Conservation (phyloP, 2,113 vertebrate genomes). For the Numida meleagris region DNA sequence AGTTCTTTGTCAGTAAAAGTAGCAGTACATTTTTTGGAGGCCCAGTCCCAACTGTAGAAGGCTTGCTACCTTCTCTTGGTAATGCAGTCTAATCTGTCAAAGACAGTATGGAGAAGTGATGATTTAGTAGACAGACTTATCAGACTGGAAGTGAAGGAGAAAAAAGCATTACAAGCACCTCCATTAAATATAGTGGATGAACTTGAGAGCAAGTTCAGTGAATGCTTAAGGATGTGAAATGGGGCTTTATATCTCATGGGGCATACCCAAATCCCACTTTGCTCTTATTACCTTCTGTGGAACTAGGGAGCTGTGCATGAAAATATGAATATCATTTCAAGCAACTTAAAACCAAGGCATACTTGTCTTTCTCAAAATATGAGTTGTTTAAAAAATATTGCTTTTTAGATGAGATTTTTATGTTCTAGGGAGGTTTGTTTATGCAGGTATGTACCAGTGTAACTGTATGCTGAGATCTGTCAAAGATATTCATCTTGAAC, state of each 20-base stretch:
- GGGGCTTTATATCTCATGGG: neutral
- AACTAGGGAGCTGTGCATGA: neutral
- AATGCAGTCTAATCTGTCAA: neutral
- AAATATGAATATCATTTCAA: neutral
- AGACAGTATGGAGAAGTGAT: too few relatives aligned
- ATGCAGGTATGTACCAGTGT: neutral
- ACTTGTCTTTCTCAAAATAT: neutral
- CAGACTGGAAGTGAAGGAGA: neutral
- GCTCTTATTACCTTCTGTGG: neutral
- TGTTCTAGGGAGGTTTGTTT: neutral
- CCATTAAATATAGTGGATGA: neutral
- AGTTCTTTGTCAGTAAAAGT: neutral
- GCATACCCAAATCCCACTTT: neutral
- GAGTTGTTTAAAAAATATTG: neutral
- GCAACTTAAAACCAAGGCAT: neutral
- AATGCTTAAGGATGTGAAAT: neutral
- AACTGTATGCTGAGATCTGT: neutral
- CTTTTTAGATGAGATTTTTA: neutral
- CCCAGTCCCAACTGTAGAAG: neutral
- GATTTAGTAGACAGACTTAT: neutral
- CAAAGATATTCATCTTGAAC: neutral
- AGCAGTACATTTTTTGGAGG: rapidly evolving
- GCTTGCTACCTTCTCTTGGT: neutral
- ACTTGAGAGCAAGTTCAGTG: neutral
- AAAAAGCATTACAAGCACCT: neutral